These are phyloP conservation scores for Penaeus japonicus DNA, from an alignment of 1,140 invertebrate species.

Conservation along the genomic window DNA sequence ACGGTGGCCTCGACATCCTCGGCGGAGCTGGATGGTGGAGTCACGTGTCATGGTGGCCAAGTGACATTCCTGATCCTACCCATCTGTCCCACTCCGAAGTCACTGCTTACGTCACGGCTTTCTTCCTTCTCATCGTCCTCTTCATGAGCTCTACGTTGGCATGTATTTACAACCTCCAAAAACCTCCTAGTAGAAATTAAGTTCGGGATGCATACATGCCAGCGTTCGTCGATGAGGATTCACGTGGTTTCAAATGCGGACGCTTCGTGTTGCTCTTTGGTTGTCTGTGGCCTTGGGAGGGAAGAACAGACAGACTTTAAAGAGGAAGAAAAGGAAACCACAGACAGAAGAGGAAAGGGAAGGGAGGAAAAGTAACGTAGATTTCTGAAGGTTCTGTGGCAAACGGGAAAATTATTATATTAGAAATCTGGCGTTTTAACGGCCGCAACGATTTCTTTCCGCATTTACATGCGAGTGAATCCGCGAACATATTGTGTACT, in stretches of 20 bases:
- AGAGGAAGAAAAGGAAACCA: too few relatives aligned
- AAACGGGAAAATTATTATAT: too few relatives aligned
- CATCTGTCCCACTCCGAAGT: not conserved
- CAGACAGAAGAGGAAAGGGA: too few relatives aligned
- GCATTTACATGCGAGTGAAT: not conserved
- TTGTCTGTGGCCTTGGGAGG: too few relatives aligned
- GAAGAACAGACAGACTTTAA: too few relatives aligned
- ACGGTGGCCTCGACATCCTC: conserved; percentile 14
- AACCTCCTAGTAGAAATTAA: conserved; percentile 7
- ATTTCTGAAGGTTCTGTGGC: too few relatives aligned
- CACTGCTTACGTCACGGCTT: conserved; percentile 22
- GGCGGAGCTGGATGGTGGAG: conserved; percentile 31
- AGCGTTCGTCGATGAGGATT: too few relatives aligned
- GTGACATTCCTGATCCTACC: not conserved
- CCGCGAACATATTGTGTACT: not conserved
- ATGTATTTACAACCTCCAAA: conserved; percentile 8
- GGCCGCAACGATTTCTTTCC: not conserved
- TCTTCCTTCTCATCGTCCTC: conserved; percentile 14
- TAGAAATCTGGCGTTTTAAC: not conserved
- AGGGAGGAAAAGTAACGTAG: too few relatives aligned
- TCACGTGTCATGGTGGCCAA: not conserved
- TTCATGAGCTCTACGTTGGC: conserved; percentile 15
- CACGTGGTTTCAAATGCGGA: too few relatives aligned
- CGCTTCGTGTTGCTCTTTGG: too few relatives aligned
- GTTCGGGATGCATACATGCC: too few relatives aligned